phyloP scores from a whole-genome alignment of 2,888 invertebrate species.

The Calephelis perditalis region DNA sequence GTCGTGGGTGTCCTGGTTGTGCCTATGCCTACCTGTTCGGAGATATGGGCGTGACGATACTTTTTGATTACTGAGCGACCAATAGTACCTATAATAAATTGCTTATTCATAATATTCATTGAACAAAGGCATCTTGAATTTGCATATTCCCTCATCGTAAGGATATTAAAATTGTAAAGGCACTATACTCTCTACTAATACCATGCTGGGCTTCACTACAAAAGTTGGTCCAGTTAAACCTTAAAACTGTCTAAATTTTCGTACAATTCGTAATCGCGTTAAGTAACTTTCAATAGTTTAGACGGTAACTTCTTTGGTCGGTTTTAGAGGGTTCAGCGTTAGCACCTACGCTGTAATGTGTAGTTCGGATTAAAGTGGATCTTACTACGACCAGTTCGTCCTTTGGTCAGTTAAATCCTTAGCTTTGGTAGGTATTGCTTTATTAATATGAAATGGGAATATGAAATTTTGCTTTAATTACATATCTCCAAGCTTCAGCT shows the following conservation, averaged over 20 bases:
- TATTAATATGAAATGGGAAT: constrained; percentile 36
- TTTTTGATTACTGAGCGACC: too few species aligned
- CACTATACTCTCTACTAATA: constrained; percentile 58
- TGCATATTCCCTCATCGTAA: constrained; percentile 43
- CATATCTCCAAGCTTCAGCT: too few species aligned
- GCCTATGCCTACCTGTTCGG: too few species aligned
- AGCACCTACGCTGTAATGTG: constrained; percentile 14
- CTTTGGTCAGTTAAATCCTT: constrained; percentile 66
- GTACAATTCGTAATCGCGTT: constrained; percentile 44
- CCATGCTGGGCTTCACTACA: constrained; percentile 35
- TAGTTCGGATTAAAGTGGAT: constrained; percentile 13
- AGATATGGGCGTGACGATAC: too few species aligned
- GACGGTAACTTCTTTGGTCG: constrained; percentile 46
- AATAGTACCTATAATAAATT: too few species aligned
- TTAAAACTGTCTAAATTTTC: constrained; percentile 45
- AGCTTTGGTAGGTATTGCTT: constrained; percentile 53
- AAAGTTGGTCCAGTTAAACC: constrained; percentile 33
- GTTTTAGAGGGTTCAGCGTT: constrained; percentile 45
- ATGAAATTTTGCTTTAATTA: too few species aligned
- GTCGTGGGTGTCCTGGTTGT: too few species aligned
- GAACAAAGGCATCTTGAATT: constrained; percentile 42
- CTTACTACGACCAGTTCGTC: constrained; percentile 35
- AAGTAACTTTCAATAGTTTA: constrained; percentile 70
- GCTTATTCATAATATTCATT: not conserved
- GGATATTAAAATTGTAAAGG: constrained; percentile 51